Percentiles rank a stretch among this genome's conserved stretches.
phyloP scores from a whole-genome alignment of 2,888 invertebrate species.

The Erebia epiphron region DNA sequence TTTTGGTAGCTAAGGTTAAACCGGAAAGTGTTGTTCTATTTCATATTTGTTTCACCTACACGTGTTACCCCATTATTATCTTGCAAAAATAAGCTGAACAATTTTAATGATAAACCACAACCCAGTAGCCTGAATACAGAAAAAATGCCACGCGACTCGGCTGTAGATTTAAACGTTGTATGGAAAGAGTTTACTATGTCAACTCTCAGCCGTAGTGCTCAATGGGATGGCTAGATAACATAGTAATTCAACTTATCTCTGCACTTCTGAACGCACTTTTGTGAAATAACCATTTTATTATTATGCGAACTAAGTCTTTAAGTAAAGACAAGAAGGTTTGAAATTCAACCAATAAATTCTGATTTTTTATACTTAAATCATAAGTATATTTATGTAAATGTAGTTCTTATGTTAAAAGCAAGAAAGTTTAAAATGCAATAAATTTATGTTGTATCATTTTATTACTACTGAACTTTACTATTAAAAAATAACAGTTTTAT shows the following conservation, averaged over 20 bases:
- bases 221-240: conserved; percentile 25
- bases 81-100: too few species aligned
- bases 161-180: too few species aligned
- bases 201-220: background rate
- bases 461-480: background rate
- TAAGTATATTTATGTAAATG: background rate
- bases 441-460: background rate
- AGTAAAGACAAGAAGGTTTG: background rate
- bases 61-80: too few species aligned
- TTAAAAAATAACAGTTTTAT: background rate
- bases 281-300: background rate
- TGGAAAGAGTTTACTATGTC: background rate
- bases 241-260: conserved; percentile 31
- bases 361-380: background rate
- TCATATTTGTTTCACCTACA: too few species aligned
- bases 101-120: too few species aligned
- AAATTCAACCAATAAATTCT: background rate
- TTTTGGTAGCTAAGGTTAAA: too few species aligned
- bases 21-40: too few species aligned
- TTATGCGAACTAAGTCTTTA: background rate
- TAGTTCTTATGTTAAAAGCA: background rate
- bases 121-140: too few species aligned
- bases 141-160: too few species aligned
- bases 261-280: conserved; percentile 26
- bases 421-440: background rate